Evolutionary conservation across 2,797 vertebrate species (phyloP).

Genomic region (Orientallactaga sibirica): DNA sequence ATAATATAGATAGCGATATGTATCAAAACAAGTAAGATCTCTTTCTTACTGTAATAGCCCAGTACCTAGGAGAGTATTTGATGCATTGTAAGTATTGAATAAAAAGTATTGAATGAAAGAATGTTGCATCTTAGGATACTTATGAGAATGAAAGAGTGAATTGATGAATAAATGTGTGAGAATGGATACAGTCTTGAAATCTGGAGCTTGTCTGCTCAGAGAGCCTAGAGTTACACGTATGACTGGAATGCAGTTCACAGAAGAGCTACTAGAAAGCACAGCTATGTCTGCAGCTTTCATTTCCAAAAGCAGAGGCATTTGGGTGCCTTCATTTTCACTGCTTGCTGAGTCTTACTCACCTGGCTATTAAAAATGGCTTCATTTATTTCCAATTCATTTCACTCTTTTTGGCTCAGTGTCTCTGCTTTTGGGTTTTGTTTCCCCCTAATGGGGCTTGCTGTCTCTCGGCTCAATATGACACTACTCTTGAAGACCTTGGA

Average conservation of each 20-base stretch:
- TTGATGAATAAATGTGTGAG: conserved; percentile 53
- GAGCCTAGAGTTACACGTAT: conserved; percentile 19
- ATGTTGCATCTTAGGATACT: conserved; percentile 17
- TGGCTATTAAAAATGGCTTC: conserved; percentile 69
- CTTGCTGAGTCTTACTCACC: conserved; percentile 51
- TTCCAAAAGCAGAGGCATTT: conserved; percentile 49
- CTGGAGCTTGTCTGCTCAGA: neutral
- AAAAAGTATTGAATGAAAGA: conserved; percentile 44
- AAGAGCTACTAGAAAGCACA: conserved; percentile 27
- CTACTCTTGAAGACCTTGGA: conserved; percentile 73
- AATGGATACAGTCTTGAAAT: conserved; percentile 53
- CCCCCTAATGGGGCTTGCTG: conserved; percentile 61
- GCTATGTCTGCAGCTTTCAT: conserved; percentile 13
- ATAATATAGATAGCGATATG: conserved; percentile 41
- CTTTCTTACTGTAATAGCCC: conserved; percentile 28
- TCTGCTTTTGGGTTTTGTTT: conserved; percentile 64
- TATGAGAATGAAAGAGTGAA: conserved; percentile 53
- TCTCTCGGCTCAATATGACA: conserved; percentile 64
- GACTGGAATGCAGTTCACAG: neutral
- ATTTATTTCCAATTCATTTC: conserved; percentile 66
- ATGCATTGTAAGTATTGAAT: conserved; percentile 51
- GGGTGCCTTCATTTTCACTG: conserved; percentile 52
- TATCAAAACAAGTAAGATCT: conserved; percentile 39
- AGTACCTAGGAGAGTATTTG: conserved; percentile 5
- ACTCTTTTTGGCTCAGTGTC: conserved; percentile 48